Evolutionary conservation across 2,888 invertebrate genomes (phyloP), one percentile per base, ranked within the genome.

Genomic region (Ophion ventricosus): DNA sequence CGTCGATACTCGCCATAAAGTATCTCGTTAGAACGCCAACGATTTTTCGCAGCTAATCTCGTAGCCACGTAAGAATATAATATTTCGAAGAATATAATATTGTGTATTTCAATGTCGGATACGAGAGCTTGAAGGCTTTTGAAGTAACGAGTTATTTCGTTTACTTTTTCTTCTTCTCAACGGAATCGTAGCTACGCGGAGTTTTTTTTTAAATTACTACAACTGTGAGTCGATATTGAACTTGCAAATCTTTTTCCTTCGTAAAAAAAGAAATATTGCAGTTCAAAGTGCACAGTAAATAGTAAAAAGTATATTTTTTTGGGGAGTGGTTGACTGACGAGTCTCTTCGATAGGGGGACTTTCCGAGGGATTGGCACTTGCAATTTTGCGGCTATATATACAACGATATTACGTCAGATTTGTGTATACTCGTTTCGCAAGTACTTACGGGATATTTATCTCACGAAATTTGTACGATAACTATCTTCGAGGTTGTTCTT

Each of bases 341-440:
- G 25, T 49, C n/a, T 54, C 11, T 14, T 78, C n/a, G n/a, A 63
- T 49, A 26, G 2, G 4, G 11, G 20, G 26, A 14, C 20, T 57
- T 64, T 70, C 20, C 40, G 25, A 75, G 72, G 56, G 43, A 84
- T 84, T 82, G 82, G 78, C 84, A 84, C 81, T 78, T 79, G 63
- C 64, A 59, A 80, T 74, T 80, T 77, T 57, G 69, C 64, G 74
- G 20, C 66, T 74, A 67, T 56, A 59, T 77, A 5, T 35, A 11
- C 43, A 29, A 11, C 35, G 17, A 54, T 40, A 75, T 26, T 59
- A 26, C 57, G 26, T 25, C 63, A 56, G 59, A 35, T 66, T 64
- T 26, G 29, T 40, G 63, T 23, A 59, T 49, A 67, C 57, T 61
- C 43, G 76, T 29, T 67, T 67, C 29, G 72, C 67, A 66, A 80